Base-by-base conservation (phyloP, 2,888 invertebrate species). In the Dasysyrphus albostriatus region DNA sequence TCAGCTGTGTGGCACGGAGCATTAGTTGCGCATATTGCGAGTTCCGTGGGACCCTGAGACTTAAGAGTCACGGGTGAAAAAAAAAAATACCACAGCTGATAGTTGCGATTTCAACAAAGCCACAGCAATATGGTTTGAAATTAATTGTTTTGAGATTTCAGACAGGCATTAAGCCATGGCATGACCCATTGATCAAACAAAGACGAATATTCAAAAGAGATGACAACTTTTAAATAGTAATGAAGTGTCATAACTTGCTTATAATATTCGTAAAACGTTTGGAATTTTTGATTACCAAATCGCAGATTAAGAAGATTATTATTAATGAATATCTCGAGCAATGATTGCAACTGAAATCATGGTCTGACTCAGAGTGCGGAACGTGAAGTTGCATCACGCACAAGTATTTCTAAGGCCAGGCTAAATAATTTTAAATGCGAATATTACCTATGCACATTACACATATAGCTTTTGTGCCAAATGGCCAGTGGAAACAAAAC, bases 321-420 rank as follows among this genome's bases (percentile, higher is more conserved):
- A 37, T 63, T 70, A 51, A 59, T 80, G 65, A 72, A 67, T 65
- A 44, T 39, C 47, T 56, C 56, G 42, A 63, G 58, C 70, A 65
- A 24, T 14, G 14, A 58, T 5, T 32, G 32, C 47, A 2, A 39
- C 10, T 37, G 61, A 61, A 56, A 73, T 58, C 65, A 51, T 59
- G 24, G 3, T 49, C n/a, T 73, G 72, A 73, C 56, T 69, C 49
- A 69, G 73, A 85, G 24, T 54, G 2, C 6, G 24, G 37, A 54
- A 72, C 49, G 59, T 80, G 61, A 47, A 81, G 49, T 76, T 81
- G 54, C 81, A 77, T 81, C 84, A 85, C 56, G 72, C 47, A 42
- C 44, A 29, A 24, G 1, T 16, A 42, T 24, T 37, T 54, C 24
- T 44, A 34, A 34, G 76, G 29, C 54, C 32, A 32, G n/a, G 7